Percentiles rank a stretch among this genome's conserved stretches.
Conservation (phyloP, 53 echinoderm and acorn worm species). For the Luidia sarsii region DNA sequence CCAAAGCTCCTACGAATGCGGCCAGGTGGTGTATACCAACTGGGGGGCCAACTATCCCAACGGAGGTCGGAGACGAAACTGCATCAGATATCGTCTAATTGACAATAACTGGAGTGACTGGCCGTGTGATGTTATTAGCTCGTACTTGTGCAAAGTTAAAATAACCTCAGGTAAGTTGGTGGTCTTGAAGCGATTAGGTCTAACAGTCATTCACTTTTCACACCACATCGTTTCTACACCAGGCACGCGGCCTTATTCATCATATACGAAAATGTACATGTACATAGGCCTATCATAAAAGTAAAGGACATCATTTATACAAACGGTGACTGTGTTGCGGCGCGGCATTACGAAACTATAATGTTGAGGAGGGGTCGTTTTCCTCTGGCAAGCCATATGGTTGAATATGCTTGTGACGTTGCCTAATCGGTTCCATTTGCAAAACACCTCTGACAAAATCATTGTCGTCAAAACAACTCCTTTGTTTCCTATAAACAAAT, state of each 20-base stretch:
- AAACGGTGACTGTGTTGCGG: neutral
- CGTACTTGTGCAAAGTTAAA: slow-evolving; percentile 36
- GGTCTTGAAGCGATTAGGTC: neutral
- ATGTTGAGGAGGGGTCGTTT: too few relatives aligned
- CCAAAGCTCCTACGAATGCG: slow-evolving; percentile 5
- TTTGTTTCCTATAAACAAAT: too few relatives aligned
- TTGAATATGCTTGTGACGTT: too few relatives aligned
- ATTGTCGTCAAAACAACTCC: too few relatives aligned
- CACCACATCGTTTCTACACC: too few relatives aligned
- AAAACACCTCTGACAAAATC: too few relatives aligned
- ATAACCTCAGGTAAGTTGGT: slow-evolving; percentile 13
- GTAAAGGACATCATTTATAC: neutral
- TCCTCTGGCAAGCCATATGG: too few relatives aligned
- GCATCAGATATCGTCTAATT: neutral
- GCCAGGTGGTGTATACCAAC: slow-evolving; percentile 11
- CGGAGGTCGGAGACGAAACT: slow-evolving; percentile 7
- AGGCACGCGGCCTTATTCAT: neutral
- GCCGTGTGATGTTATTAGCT: neutral
- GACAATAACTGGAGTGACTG: slow-evolving; percentile 9
- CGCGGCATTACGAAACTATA: neutral
- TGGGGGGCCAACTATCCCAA: neutral
- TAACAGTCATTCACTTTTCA: too few relatives aligned
- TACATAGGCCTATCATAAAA: neutral
- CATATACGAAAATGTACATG: neutral
- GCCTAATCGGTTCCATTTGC: too few relatives aligned